Conservation (phyloP, 2,797 vertebrate genomes). For the Poeciliopsis infans region DNA sequence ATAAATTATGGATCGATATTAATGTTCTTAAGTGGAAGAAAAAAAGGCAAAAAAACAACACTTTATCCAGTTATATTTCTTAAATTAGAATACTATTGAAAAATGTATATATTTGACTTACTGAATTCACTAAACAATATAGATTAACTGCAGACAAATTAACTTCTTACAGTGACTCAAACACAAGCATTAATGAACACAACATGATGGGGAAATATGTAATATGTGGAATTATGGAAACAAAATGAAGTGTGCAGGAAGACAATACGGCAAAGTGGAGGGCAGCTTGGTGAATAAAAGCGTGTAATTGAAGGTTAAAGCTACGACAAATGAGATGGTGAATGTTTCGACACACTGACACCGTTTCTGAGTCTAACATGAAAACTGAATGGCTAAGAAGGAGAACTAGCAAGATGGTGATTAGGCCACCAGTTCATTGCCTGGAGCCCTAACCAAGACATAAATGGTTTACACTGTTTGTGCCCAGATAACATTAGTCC, state of each 20-base stretch:
- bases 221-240: neutral
- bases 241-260: neutral
- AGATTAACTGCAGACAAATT: neutral
- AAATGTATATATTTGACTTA: neutral
- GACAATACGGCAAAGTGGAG: neutral
- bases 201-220: neutral
- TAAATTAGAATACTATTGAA: neutral
- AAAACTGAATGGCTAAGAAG: slow-evolving; percentile 7
- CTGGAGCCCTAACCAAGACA: neutral
- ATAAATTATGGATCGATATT: neutral
- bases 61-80: neutral
- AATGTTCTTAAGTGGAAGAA: neutral
- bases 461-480: neutral
- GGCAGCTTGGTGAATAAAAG: neutral
- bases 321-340: slow-evolving; percentile 44
- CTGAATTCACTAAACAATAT: neutral
- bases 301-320: slow-evolving; percentile 45
- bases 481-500: neutral
- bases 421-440: neutral
- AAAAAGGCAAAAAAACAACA: neutral
- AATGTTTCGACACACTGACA: slow-evolving; percentile 61
- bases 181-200: neutral
- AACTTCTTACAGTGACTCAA: neutral
- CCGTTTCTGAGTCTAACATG: slow-evolving; percentile 32
- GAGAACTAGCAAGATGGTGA: slow-evolving; percentile 7